Evolutionary conservation across 2,888 invertebrate genomes (phyloP), one percentile per base, ranked within the genome.

Genomic region (Andrena bucephala): DNA sequence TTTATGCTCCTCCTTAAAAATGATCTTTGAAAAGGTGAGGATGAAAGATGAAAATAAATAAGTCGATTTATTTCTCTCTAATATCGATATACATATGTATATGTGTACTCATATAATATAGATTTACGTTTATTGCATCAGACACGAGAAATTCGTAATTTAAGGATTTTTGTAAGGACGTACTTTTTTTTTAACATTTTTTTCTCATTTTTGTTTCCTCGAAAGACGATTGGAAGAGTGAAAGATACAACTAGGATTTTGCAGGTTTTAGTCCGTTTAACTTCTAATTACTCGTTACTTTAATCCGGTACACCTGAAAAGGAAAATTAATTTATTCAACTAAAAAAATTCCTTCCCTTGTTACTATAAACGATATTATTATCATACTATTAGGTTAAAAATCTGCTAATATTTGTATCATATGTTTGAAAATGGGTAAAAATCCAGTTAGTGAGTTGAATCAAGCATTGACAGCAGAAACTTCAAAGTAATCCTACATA

Each of bases 251-350:
- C 54, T 68, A 65, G 75, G 82, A 77, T 65, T 82, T 20, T 27
- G 31, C 7, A 27, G 20, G 33, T 33, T 16, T 75, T 76, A 76
- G 50, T 79, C 80, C 77, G 76, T 77, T 77, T 24, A 54, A 5
- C 33, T 27, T 62, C 27, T 52, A 62, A 52, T 20, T 3, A 67
- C 3, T 36, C 10, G 2, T 33, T 42, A 31, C 36, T 86, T 85
- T 91, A 91, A 72, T 86, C 89, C 72, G 90, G 86, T 79, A 85
- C 72, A 85, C 88, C 91, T 90, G 84, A 24, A 90, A 88, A 7
- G 54, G 4, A 77, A n/a, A 68, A 31, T 16, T 3, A 7, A 7
- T 10, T 13, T 4, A 36, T 54, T 54, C 8, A 57, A 10, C 10
- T 24, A 24, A 27, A 24, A 10, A 24, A 10, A 24, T 1, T 10